Evolutionary conservation across 2,888 invertebrate species (phyloP), one percentile per base, ranked within the genome.

Genomic region (Antheraea assamensis): DNA sequence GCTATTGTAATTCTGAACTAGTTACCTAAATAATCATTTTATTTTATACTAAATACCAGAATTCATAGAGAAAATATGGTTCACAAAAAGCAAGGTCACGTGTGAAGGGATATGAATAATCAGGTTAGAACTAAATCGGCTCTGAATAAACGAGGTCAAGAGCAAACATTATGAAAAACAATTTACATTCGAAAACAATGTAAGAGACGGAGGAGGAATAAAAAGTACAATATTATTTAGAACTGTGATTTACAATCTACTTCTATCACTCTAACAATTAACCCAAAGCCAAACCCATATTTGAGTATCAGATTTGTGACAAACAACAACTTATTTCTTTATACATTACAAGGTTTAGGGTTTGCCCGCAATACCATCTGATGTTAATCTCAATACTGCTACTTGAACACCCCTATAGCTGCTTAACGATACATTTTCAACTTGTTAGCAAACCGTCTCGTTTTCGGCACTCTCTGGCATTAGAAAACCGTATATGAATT

Each of bases 51-150:
- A 35, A 68, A 80, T 80, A 78, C 3, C 27, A 27, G 8, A 78
- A 75, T 74, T 74, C 78, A 78, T 74, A 74, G 78, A 78, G 75
- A 66, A 66, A 66, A 66, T 21, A 7, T 61, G 27, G 24, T 7
- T 21, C 66, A 64, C 19, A 31, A 31, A 19, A 66, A 31, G 66
- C 66, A 66, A 66, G 66, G 66, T 8, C 19, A 66, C 19, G 7
- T 66, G 19, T 31, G 30, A 66, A 30, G 64, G 15, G 64, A 30
- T 64, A 64, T 30, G 35, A 68, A 68, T 68, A 35, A n/a, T 15
- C n/a, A 68, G 35, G 35, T 3, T 7, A 35, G 35, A 68, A 35
- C 68, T 68, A 68, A 10, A 68, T 17, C 35, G 5, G 3, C n/a
- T 55, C 7, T 55, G 10, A 24, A 24, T 21, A 58, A 13, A 13